Evolutionary conservation across 2,113 vertebrate species (phyloP), one percentile per base, ranked within the genome.

Genomic region (Thymallus thymallus): DNA sequence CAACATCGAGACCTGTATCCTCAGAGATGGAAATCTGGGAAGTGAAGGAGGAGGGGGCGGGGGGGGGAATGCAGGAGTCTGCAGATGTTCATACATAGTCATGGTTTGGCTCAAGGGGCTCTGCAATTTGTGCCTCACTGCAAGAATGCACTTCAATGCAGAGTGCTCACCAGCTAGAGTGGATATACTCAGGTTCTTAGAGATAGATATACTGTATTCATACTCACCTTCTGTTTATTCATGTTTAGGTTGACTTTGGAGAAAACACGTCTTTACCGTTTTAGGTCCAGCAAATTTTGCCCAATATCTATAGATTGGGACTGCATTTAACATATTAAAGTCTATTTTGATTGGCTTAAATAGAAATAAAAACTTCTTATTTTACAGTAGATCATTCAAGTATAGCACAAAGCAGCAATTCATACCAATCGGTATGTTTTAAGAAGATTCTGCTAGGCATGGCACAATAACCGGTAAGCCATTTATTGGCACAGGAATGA

Each of bases 1-100:
- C 93, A 99, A 99, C 85, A 98, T 99, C 70, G 97, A 99, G 91
- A 99, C 97, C n/a, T 99, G 98, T 98, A 99, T 99, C 97, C 96
- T 58, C 41, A 76, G 58, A 75, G 26, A 65, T 9, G 9, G 51
- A 24, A 46, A 20, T 22, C 10, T 18, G 45, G n/a, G 72, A 69
- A 69, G 35, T n/a, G 4, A 4, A 66, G 65, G 71, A 26, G 68
- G 14, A 56, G 61, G 56, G 45, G 24, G n/a, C n/a, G n/a, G n/a
- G n/a, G n/a, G n/a, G n/a, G n/a, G n/a, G n/a, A n/a, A 14, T 24
- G 14, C 0, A 30, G 26, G 60, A 71, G 56, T 12, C 62, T 71
- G 51, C 77, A 41, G 35, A 10, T 41, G 2, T 12, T 10, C 35
- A 41, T 41, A 22, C 69, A 56, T 61, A 71, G 68, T 61, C 41